Base-by-base conservation (phyloP, 2,113 vertebrate genomes). In the Neodontobutis hainanensis region DNA sequence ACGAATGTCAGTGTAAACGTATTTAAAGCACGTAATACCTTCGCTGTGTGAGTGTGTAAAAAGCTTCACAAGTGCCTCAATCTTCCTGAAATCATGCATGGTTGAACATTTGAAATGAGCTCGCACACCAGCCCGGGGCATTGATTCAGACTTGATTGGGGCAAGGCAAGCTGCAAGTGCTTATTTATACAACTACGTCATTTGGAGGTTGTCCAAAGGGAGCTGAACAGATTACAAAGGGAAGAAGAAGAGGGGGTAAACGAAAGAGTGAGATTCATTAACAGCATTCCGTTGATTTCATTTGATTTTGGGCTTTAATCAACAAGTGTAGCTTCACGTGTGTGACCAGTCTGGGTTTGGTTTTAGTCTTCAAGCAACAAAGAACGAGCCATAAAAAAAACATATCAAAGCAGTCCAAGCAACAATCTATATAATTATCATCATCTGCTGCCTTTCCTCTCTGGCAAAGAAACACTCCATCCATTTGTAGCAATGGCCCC, bases 401-500 rank as follows among this genome's bases (percentile, higher is more conserved):
- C 79, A 56, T 74, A 91, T 92, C 92, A 92, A 93, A 94, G 40
- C 92, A 90, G 93, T 93, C 92, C 87, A 91, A 95, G 90, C 93
- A 94, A 95, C 94, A 96, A 96, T 95, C 95, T 95, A 96, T 96
- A 95, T 97, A 96, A 98, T 98, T 96, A 96, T 95, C 95, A 94
- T 98, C 96, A 97, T 95, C 94, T 97, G 96, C 95, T 94, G 94
- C 94, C 92, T 95, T 95, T 92, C 94, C 93, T 96, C 95, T 93
- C 94, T 97, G 95, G 95, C 95, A 95, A 95, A 96, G 94, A 96
- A 97, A 96, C 95, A 95, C 95, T 96, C 95, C 95, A 97, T 97
- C 96, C 96, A 98, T 98, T 98, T 97, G 95, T 93, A 95, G 95
- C 95, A 95, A 97, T 93, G 85, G 95, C 97, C 95, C 43, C 91